Evolutionary conservation across 1,140 invertebrate species (phyloP).

Genomic region (Caenorhabditis brenneri): DNA sequence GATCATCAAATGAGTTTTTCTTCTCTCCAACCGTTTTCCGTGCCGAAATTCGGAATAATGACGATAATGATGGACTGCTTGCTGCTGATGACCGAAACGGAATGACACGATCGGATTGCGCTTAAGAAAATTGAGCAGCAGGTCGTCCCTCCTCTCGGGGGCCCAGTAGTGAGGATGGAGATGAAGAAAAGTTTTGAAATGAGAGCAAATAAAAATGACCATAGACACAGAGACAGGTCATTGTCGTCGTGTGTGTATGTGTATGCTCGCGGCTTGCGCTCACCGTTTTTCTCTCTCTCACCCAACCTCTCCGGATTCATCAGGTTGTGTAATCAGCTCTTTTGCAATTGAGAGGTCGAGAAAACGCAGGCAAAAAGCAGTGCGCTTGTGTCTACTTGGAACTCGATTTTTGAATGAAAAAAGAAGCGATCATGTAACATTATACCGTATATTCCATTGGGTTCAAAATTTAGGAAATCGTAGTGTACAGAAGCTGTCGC

Average conservation of each 20-base stretch:
- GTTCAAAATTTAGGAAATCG: not conserved
- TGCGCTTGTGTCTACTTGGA: constrained; percentile 38
- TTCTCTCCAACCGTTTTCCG: not conserved
- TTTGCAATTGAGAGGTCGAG: constrained; percentile 25
- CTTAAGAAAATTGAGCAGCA: constrained; percentile 35
- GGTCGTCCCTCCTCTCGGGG: not conserved
- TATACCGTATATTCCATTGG: not conserved
- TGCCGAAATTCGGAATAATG: constrained; percentile 14
- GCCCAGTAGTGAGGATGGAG: not conserved
- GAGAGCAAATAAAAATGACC: constrained; percentile 32
- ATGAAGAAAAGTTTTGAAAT: constrained; percentile 44
- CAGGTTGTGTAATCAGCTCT: constrained; percentile 43
- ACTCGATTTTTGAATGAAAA: not conserved
- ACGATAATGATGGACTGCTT: not conserved
- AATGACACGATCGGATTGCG: constrained; percentile 32
- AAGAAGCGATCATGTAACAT: not conserved
- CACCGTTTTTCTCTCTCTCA: not conserved
- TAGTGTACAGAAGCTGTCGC: no score
- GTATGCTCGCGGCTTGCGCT: not conserved
- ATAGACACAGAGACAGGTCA: constrained; percentile 39
- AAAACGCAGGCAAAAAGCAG: not conserved
- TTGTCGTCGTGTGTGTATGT: constrained; percentile 24
- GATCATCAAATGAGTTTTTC: constrained; percentile 32
- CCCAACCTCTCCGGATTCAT: constrained; percentile 32
- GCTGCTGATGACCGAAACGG: constrained; percentile 18